Percentiles rank a stretch among this genome's conserved stretches.
These are phyloP conservation scores for Aramus guarauna DNA, from an alignment of 2,113 vertebrate genomes.

Conservation along the genomic window DNA sequence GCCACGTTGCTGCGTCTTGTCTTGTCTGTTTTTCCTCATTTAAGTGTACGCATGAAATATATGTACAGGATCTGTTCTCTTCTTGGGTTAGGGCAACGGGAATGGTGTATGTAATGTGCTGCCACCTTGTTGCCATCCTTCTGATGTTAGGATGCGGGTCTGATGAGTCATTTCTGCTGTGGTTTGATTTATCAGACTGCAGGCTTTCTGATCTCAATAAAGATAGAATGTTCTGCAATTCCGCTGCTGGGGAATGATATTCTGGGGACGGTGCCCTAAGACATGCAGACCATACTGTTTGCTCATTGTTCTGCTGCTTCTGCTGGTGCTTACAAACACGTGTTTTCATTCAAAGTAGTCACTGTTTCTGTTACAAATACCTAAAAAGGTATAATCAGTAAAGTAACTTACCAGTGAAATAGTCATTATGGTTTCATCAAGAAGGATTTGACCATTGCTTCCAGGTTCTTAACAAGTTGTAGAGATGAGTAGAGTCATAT, in stretches of 20 bases:
- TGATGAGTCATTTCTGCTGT: not conserved
- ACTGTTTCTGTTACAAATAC: not conserved
- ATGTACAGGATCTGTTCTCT: not conserved
- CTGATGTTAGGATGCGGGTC: not conserved
- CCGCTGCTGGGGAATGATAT: not conserved
- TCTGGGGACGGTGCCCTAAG: not conserved
- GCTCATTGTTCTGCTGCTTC: not conserved
- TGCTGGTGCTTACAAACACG: not conserved
- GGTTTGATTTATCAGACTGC: not conserved
- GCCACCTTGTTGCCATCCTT: not conserved
- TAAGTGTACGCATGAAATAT: not conserved
- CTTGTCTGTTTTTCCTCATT: not conserved
- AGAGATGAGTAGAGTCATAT: not conserved
- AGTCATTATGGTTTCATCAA: not conserved
- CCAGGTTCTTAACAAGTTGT: not conserved
- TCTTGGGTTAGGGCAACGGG: not conserved
- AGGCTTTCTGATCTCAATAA: not conserved
- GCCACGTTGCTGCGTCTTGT: not conserved
- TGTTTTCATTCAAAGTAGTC: not conserved
- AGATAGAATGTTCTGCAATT: not conserved
- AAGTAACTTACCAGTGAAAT: not conserved
- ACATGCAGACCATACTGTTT: not conserved
- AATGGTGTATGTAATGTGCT: not conserved
- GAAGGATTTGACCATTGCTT: not conserved
- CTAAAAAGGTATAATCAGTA: not conserved